Evolutionary conservation across 2,888 invertebrate species (phyloP).

Genomic region (Polydrusus pterygomalis): DNA sequence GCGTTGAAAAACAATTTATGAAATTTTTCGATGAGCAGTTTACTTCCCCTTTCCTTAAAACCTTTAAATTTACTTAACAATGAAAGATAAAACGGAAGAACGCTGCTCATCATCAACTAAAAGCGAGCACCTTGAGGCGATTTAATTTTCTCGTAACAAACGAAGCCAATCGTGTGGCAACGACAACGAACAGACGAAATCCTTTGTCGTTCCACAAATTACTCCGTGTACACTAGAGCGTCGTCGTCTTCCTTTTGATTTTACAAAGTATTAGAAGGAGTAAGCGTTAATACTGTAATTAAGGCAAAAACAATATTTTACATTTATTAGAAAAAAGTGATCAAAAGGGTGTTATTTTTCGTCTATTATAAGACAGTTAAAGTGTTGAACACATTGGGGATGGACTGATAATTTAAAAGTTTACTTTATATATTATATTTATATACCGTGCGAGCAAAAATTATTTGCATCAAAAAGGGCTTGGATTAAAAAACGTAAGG

Average conservation of each 20-base stretch:
- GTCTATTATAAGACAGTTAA: not conserved
- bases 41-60: not conserved
- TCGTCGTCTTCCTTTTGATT: constrained; percentile 44
- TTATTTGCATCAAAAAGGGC: too few species aligned
- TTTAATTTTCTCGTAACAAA: constrained; percentile 43
- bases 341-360: too few species aligned
- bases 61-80: constrained; percentile 19
- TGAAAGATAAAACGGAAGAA: constrained; percentile 27
- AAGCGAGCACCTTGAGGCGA: constrained; percentile 39
- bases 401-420: too few species aligned
- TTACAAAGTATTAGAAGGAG: constrained; percentile 6
- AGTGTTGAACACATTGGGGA: too few species aligned
- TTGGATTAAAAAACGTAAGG: too few species aligned
- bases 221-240: constrained; percentile 9
- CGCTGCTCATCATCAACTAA: constrained; percentile 38
- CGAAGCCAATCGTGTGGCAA: constrained; percentile 46
- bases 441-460: too few species aligned
- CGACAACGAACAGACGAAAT: constrained; percentile 31
- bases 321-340: too few species aligned
- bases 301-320: not conserved
- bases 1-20: too few species aligned
- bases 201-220: constrained; percentile 44
- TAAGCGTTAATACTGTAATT: constrained; percentile 11
- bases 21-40: too few species aligned
- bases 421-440: too few species aligned